Base-by-base conservation (phyloP, 1,140 invertebrate species). In the Cydia amplana region DNA sequence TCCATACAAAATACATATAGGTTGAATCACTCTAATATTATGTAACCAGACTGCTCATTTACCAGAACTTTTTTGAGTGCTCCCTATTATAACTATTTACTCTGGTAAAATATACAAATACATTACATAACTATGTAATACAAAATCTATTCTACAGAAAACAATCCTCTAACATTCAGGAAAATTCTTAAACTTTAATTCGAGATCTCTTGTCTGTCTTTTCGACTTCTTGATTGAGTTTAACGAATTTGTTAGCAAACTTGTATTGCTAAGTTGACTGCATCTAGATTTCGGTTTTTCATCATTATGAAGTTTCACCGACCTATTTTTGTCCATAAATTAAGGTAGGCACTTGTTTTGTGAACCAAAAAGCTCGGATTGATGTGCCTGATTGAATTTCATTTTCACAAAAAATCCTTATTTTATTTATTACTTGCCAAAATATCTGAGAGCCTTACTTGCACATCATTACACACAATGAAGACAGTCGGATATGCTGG, bases 81-180 rank as follows among this genome's bases (percentile, higher is more conserved):
- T 23, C 55, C n/a, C 18, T 23, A 60, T 60, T 60, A 23, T 60
- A 60, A 60, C 20, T 60, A 10, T 60, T 60, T 10, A 60, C 55
- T 60, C 55, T 60, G 20, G 9, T 60, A 60, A 60, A 60, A 70
- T 70, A n/a, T 70, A 70, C 65, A 36, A 70, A 36, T 40, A 70
- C 65, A 67, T 65, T 65, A 65, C 64, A 70, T 70, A 36, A 40
- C 36, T 70, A 70, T 70, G 65, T 70, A 70, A 70, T 70, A 70
- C 32, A 70, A 70, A 70, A 32, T 32, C 65, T 70, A 70, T 36
- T 28, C 65, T 70, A 70, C 14, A 28, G 18, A 18, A 55, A 60
- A 10, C 20, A 23, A 60, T 23, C n/a, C 55, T 60, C 55, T 60
- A 20, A 23, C 2, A n/a, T 16, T 40, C n/a, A 9, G 65, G 65